phyloP scores from a whole-genome alignment of 2,113 vertebrate species.

The Hydrochoerus hydrochaeris region DNA sequence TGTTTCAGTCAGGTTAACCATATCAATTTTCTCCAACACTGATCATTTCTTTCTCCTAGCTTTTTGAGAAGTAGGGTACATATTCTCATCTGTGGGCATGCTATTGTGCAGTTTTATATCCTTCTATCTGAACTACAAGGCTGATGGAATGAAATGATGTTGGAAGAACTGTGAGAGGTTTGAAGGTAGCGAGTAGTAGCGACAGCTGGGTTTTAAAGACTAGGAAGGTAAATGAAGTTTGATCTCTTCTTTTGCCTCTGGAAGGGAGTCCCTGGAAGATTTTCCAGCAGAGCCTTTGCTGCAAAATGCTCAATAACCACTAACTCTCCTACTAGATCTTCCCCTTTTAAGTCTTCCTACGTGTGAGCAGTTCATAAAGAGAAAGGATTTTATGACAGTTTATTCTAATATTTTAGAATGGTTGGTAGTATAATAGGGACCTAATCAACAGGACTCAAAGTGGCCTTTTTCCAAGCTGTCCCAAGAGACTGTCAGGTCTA shows the following conservation, averaged over 20 bases:
- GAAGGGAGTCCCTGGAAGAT: slow-evolving; percentile 24
- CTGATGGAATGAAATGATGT: not conserved
- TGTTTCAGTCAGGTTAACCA: not conserved
- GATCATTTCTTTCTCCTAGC: not conserved
- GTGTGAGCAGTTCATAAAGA: not conserved
- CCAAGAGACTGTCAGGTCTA: slow-evolving; percentile 59
- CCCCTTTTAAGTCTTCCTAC: slow-evolving; percentile 29
- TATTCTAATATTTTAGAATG: slow-evolving; percentile 14
- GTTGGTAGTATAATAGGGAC: slow-evolving; percentile 37
- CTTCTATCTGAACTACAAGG: not conserved
- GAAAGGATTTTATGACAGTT: slow-evolving; percentile 19
- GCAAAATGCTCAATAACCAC: slow-evolving; percentile 7
- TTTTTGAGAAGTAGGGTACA: not conserved
- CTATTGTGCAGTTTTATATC: not conserved
- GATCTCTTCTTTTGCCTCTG: not conserved
- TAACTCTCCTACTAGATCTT: not conserved
- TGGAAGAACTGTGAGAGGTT: not conserved
- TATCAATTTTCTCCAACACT: not conserved
- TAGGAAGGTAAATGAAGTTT: not conserved
- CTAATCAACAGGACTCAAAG: slow-evolving; percentile 27
- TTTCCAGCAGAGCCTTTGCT: not conserved
- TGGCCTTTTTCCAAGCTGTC: slow-evolving; percentile 29
- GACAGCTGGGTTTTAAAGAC: not conserved
- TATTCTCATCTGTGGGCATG: not conserved
- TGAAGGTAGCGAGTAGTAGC: not conserved